phyloP scores from a whole-genome alignment of 37 sponge, comb jelly and placozoan genomes.

The Hexactinellida sp. region DNA sequence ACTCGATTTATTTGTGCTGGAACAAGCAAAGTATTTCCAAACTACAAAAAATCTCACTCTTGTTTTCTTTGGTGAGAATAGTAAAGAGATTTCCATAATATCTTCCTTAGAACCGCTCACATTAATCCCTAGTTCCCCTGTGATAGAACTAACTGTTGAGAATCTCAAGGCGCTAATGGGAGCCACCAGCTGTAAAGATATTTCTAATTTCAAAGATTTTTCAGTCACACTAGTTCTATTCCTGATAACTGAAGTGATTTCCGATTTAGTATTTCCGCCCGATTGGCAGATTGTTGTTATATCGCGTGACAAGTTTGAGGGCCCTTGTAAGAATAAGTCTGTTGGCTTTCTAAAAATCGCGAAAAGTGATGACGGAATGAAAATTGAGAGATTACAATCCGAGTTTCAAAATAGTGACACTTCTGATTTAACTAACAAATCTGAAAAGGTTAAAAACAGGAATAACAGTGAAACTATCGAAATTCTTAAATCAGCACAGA shows the following conservation, averaged over 20 bases:
- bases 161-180: background rate
- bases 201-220: background rate
- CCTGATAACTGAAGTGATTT: background rate
- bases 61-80: background rate
- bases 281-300: background rate
- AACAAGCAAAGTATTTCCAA: background rate
- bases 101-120: background rate
- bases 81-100: background rate
- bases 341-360: background rate
- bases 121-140: background rate
- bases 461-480: no score
- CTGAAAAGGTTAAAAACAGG: no score
- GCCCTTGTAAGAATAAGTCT: background rate
- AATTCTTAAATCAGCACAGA: background rate
- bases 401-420: background rate
- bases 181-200: background rate
- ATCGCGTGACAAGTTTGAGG: background rate
- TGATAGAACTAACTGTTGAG: background rate
- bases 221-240: background rate
- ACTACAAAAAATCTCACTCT: background rate
- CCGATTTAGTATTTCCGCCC: background rate
- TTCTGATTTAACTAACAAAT: background rate
- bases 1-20: background rate
- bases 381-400: background rate
- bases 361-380: background rate